These are phyloP conservation scores for Spongilla lacustris DNA, from an alignment of 37 sponge, comb jelly and placozoan genomes.

Conservation along the genomic window DNA sequence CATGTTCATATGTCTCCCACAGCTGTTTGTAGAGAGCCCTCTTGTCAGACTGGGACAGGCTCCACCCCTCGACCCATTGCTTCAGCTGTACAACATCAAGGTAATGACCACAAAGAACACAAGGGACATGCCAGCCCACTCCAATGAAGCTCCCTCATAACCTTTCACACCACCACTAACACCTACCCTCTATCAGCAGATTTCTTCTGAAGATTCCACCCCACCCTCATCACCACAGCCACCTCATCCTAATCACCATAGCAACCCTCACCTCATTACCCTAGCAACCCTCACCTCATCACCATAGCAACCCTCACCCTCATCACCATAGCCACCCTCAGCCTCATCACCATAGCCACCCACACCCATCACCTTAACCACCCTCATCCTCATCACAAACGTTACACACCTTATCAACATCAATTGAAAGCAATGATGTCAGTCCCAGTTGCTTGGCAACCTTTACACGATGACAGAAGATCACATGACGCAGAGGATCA, in stretches of 20 bases:
- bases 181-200: too few species aligned
- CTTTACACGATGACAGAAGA: conserved; percentile 34
- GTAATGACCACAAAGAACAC: background rate
- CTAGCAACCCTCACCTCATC: too few species aligned
- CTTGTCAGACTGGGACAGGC: conserved; percentile 10
- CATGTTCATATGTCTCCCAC: conserved; percentile 39
- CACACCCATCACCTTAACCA: too few species aligned
- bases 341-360: too few species aligned
- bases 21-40: conserved; percentile 15
- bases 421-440: background rate
- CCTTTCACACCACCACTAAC: conserved; percentile 7
- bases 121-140: too few species aligned
- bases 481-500: conserved; percentile 31
- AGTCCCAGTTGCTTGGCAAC: conserved; percentile 16
- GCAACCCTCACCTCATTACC: too few species aligned
- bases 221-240: too few species aligned
- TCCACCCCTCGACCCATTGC: conserved; percentile 53
- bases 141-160: background rate
- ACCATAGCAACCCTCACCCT: too few species aligned
- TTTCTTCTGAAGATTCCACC: too few species aligned
- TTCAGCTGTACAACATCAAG: conserved; percentile 4
- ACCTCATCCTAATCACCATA: too few species aligned
- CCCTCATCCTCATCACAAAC: background rate
- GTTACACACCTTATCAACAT: conserved; percentile 32
- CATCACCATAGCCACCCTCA: too few species aligned